These are phyloP conservation scores for Nothobranchius furzeri DNA, from an alignment of 2,113 vertebrate species.

Conservation along the genomic window DNA sequence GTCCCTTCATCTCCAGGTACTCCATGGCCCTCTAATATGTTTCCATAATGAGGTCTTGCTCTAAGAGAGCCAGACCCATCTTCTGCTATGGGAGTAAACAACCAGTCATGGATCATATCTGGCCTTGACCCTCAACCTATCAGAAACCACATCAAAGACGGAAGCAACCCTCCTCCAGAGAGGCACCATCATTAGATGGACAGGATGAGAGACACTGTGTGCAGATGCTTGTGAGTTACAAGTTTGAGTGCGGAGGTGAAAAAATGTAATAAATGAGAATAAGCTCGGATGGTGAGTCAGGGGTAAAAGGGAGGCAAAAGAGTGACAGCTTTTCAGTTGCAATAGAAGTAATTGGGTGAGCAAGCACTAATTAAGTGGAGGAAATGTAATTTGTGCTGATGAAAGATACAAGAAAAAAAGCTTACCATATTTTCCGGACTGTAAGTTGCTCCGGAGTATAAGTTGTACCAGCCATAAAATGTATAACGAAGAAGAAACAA, in stretches of 20 bases:
- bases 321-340: slow-evolving; percentile 9
- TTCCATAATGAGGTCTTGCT: slow-evolving; percentile 52
- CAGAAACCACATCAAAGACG: slow-evolving; percentile 58
- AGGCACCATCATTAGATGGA: slow-evolving; percentile 37
- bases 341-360: slow-evolving; percentile 12
- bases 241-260: slow-evolving; percentile 6
- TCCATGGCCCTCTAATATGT: slow-evolving; percentile 26
- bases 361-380: slow-evolving; percentile 28
- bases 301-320: slow-evolving; percentile 1
- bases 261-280: slow-evolving; percentile 4
- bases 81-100: slow-evolving; percentile 49
- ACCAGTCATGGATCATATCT: slow-evolving; percentile 49
- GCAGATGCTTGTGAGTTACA: neutral
- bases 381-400: slow-evolving; percentile 30
- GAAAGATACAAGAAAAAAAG: no score
- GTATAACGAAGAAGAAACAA: no score
- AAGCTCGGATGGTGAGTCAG: neutral
- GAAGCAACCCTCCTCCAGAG: slow-evolving; percentile 17
- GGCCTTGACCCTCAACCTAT: slow-evolving; percentile 47
- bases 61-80: slow-evolving; percentile 30
- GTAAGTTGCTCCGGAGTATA: no score
- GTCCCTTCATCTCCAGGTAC: slow-evolving; percentile 40
- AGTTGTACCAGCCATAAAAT: no score
- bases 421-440: no score
- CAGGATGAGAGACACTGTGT: slow-evolving; percentile 21